Base-by-base conservation (phyloP, 1,140 invertebrate species). In the Adoxophyes honmai region DNA sequence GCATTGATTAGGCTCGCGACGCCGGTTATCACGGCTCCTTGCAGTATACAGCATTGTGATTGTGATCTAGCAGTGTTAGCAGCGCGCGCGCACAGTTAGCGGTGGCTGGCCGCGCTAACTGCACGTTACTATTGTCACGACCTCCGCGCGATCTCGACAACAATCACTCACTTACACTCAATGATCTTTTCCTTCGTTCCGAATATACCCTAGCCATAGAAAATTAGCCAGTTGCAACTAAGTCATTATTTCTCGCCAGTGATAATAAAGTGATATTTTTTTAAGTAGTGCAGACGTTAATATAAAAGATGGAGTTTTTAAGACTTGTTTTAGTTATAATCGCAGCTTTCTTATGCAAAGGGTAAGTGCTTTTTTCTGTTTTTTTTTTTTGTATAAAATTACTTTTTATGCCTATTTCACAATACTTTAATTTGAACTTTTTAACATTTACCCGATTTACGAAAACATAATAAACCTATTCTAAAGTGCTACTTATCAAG, bases 321-420 rank as follows among this genome's bases (percentile, higher is more conserved):
- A 73, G 68, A 52, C 60, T 59, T 64, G 54, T 71, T 42, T 59
- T 78, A 57, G 54, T 70, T 57, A 55, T 72, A 59, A 54, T 75
- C 48, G 61, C 64, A 10, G 61, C 70, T 60, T 60, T 77, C 39
- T 33, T 60, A 57, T 59, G 61, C 34, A 34, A 67, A 55, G 71
- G 78, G 78, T 81, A 63, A 78, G 78, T 64, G 37, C 14, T 15
- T 16, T 59, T 58, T 59, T 0, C 11, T 21, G 21, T 13, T 1
- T 1, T 38, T 11, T 13, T 3, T 6, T 28, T 28, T 3, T 3
- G 21, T 28, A 28, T 28, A 28, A n/a, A n/a, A n/a, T n/a, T n/a
- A n/a, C n/a, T n/a, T n/a, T n/a, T n/a, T n/a, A n/a, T n/a, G n/a
- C n/a, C n/a, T n/a, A n/a, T n/a, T n/a, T n/a, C n/a, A n/a, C n/a